Base-by-base conservation (phyloP, 2,797 vertebrate genomes). In the Pagetopsis macropterus region DNA sequence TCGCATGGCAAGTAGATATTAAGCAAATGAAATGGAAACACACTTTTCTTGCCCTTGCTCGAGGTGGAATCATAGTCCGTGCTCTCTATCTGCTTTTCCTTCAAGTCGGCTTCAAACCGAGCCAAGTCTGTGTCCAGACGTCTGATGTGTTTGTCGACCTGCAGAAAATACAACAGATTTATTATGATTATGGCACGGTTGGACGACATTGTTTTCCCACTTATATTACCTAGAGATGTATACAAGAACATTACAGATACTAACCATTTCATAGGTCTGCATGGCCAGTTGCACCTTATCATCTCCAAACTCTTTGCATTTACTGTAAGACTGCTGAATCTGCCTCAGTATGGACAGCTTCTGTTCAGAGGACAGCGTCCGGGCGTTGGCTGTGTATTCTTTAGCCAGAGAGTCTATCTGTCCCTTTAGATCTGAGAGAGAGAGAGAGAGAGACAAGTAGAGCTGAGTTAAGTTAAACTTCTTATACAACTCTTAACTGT, bases 241-340 rank as follows among this genome's bases (percentile, higher is more conserved):
- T 19, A 1, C 10, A 23, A 59, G 33, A 70, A 64, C 10, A 27
- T 5, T 15, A 67, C 9, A 50, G 45, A 71, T 70, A 89, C 96
- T 78, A 92, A 99, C 98, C 97, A 99, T 98, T 87, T 99, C 97
- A 50, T 99, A 99, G 62, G 98, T 99, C 94, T 99, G 98, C 98
- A 99, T 98, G 57, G 98, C 97, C 80, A 99, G 96, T 86, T 99
- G 97, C 77, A 99, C 98, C 87, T 99, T 99, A 89, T 99, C 98
- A 46, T 99, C 98, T 23, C 98, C 98, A 88, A 97, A 99, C 76
- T 99, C 98, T 85, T 97, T 98, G 95, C 97, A 98, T 88, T 99
- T 98, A 84, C 95, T 96, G 83, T 98, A 99, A 12, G 97, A 97
- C 64, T 97, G 96, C 75, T 99, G 97, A 88, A 99, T 98, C 92